Evolutionary conservation across 2,113 vertebrate genomes (phyloP).

Genomic region (Columba janthina): DNA sequence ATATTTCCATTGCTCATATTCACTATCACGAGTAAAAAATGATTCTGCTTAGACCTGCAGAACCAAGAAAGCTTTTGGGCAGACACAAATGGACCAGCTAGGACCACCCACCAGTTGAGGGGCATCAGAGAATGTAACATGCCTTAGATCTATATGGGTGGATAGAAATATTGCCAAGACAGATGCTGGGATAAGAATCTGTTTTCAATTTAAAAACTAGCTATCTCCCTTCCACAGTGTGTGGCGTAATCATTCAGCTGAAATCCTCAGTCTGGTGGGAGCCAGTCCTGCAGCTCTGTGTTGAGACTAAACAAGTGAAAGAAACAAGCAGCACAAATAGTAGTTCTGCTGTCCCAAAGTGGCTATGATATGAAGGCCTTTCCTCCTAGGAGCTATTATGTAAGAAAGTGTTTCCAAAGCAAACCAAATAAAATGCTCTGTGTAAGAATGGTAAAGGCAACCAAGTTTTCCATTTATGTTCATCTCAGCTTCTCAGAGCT

Average conservation of each 20-base stretch:
- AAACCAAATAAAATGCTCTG: constrained; percentile 29
- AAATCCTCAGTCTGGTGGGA: background rate
- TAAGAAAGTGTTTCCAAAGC: constrained; percentile 46
- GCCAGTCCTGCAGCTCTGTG: background rate
- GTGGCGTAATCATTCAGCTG: constrained; percentile 20
- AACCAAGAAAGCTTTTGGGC: background rate
- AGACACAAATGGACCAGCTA: background rate
- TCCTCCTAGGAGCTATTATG: constrained; percentile 2
- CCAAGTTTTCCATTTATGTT: constrained; percentile 58
- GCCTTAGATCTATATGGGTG: constrained; percentile 11
- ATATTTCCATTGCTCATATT: background rate
- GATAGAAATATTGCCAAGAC: constrained; percentile 24
- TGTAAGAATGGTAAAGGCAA: background rate
- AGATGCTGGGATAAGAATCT: constrained; percentile 1
- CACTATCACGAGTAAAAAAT: background rate
- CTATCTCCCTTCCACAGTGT: constrained; percentile 11
- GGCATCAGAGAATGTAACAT: background rate
- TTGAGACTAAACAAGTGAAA: constrained; percentile 23
- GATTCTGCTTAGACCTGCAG: background rate
- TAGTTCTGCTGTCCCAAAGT: constrained; percentile 15
- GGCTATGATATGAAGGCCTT: background rate
- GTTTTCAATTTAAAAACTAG: constrained; percentile 48
- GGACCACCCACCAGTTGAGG: constrained; percentile 18
- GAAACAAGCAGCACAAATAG: constrained; percentile 2
- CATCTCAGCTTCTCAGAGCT: background rate